Evolutionary conservation across 2,888 invertebrate genomes (phyloP).

Genomic region (Conistra vaccinii): DNA sequence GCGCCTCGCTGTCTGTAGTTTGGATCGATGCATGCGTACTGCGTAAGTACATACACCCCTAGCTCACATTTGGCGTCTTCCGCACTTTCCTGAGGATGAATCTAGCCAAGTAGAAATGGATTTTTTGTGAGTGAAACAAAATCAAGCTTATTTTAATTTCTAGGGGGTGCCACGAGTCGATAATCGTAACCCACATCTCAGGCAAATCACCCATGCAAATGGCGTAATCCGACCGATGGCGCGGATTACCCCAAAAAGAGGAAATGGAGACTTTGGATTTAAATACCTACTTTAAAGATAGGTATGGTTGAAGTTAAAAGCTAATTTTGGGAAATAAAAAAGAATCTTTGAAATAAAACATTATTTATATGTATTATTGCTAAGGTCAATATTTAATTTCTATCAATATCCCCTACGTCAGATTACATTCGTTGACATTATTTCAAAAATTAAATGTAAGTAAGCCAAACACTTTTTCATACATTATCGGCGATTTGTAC

Average conservation of each 20-base stretch:
- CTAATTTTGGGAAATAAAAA: constrained; percentile 1
- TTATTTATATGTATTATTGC: constrained; percentile 88
- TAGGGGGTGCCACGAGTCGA: background rate
- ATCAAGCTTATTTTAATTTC: constrained; percentile 8
- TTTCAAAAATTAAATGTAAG: constrained; percentile 89
- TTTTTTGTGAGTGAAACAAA: background rate
- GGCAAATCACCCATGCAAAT: constrained; percentile 36
- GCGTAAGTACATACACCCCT: constrained; percentile 44
- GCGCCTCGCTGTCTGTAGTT: constrained; percentile 60
- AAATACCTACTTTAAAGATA: background rate
- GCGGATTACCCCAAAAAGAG: constrained; percentile 20
- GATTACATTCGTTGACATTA: constrained; percentile 91
- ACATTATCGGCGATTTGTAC: constrained; percentile 90
- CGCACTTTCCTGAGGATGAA: background rate
- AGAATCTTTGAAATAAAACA: constrained; percentile 78
- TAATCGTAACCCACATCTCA: constrained; percentile 25
- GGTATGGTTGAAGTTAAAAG: background rate
- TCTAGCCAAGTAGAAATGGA: background rate
- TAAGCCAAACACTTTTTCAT: constrained; percentile 88
- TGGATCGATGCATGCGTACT: constrained; percentile 58
- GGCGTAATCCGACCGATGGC: constrained; percentile 40
- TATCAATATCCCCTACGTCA: constrained; percentile 90
- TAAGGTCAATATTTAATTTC: constrained; percentile 91
- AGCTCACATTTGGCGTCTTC: constrained; percentile 23
- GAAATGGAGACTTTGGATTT: constrained; percentile 24